phyloP scores from a whole-genome alignment of 2,888 invertebrate species.

The Caenorhabditis sulstoni region DNA sequence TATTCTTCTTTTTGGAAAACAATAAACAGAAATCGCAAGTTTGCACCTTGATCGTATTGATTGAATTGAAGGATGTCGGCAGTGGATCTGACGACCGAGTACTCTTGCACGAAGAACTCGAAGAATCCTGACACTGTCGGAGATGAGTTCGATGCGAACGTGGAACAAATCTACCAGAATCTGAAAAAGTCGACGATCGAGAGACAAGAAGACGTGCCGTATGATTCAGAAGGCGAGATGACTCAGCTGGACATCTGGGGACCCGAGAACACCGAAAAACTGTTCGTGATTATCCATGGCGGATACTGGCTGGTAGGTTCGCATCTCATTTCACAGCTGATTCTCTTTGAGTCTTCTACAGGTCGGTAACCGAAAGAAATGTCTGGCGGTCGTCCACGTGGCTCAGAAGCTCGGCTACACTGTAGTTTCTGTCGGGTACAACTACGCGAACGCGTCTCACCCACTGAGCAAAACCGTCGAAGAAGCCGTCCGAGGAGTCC shows the following conservation, averaged over 20 bases:
- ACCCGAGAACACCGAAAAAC: conserved; percentile 21
- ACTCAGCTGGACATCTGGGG: conserved; percentile 53
- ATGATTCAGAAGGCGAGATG: conserved; percentile 33
- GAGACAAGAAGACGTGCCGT: conserved; percentile 32
- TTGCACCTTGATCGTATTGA: too few species aligned
- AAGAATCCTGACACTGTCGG: conserved; percentile 37
- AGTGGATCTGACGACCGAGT: conserved; percentile 13
- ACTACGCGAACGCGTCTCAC: conserved; percentile 45
- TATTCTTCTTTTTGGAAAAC: background rate
- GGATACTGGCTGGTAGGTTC: conserved; percentile 46
- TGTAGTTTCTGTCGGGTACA: conserved; percentile 60
- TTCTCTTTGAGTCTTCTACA: background rate
- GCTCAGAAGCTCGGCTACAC: conserved; percentile 42
- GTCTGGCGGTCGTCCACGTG: conserved; percentile 26
- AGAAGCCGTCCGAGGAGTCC: conserved; percentile 42
- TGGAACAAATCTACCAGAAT: conserved; percentile 36
- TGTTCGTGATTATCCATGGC: conserved; percentile 53
- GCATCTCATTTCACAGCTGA: background rate
- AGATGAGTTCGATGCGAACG: conserved; percentile 35
- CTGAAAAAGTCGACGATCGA: conserved; percentile 38
- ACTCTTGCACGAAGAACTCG: conserved; percentile 28
- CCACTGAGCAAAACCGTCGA: conserved; percentile 44
- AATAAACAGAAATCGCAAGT: background rate
- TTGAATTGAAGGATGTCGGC: conserved; percentile 21
- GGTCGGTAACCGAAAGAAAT: conserved; percentile 51